These are phyloP conservation scores for Hoplodrina blanda DNA, from an alignment of 2,888 invertebrate species.

Conservation along the genomic window DNA sequence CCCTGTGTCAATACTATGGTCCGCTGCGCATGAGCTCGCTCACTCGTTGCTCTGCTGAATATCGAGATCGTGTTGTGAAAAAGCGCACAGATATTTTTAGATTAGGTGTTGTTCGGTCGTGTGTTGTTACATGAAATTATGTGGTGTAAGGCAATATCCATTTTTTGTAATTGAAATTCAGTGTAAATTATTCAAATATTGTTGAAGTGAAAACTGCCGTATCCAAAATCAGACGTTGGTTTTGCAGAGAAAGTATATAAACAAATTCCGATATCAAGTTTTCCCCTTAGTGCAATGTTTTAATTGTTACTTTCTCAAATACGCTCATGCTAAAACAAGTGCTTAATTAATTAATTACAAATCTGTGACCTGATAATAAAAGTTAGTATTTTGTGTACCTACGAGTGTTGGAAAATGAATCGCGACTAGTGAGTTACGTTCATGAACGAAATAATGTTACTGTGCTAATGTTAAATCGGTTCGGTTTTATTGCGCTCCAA, in stretches of 20 bases:
- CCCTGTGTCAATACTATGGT: conserved; percentile 81
- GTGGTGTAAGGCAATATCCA: conserved; percentile 42
- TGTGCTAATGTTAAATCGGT: conserved; percentile 53
- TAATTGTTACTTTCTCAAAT: conserved; percentile 73
- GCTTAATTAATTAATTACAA: conserved; percentile 56
- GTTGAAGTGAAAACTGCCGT: conserved; percentile 64
- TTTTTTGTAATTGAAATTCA: conserved; percentile 34
- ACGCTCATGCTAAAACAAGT: conserved; percentile 57
- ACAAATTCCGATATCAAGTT: conserved; percentile 74
- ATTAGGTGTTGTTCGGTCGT: conserved; percentile 70
- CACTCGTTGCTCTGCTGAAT: conserved; percentile 79
- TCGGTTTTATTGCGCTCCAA: conserved; percentile 67
- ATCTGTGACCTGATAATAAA: conserved; percentile 24
- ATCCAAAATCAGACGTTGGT: conserved; percentile 67
- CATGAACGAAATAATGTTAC: conserved; percentile 47
- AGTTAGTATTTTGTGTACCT: conserved; percentile 11
- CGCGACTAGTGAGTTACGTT: conserved; percentile 14
- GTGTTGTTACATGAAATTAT: conserved; percentile 66
- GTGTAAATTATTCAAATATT: conserved; percentile 41
- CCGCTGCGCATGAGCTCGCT: conserved; percentile 78
- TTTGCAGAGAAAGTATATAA: conserved; percentile 79
- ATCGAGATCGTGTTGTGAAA: conserved; percentile 80
- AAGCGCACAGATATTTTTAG: conserved; percentile 76
- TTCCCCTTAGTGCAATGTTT: conserved; percentile 67
- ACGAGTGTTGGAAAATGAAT: conserved; percentile 18